Percentiles rank a stretch among this genome's conserved stretches.
These are phyloP conservation scores for Enoplosus armatus DNA, from an alignment of 2,797 vertebrate species.

Conservation along the genomic window DNA sequence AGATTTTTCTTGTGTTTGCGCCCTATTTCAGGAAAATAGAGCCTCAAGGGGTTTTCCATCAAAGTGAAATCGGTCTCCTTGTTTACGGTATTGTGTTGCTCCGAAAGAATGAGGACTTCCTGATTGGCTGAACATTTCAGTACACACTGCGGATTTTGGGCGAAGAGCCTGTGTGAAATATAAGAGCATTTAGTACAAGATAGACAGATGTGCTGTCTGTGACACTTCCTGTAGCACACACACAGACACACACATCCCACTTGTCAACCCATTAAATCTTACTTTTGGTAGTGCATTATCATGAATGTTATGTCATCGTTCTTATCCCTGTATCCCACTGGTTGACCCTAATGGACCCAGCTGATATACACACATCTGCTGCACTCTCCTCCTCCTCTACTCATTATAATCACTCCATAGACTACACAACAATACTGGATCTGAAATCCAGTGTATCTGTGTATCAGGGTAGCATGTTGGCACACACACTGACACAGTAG, in stretches of 20 bases:
- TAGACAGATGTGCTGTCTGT: constrained; percentile 64
- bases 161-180: constrained; percentile 16
- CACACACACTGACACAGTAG: constrained; percentile 46
- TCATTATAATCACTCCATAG: constrained; percentile 55
- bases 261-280: constrained; percentile 62
- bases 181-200: constrained; percentile 36
- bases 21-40: neutral
- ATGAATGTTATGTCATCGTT: constrained; percentile 72
- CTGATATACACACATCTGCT: constrained; percentile 64
- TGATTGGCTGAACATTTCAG: constrained; percentile 12
- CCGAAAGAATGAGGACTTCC: neutral
- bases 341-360: constrained; percentile 50
- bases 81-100: neutral
- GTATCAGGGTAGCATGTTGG: constrained; percentile 9
- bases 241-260: constrained; percentile 16
- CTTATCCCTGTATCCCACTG: constrained; percentile 57
- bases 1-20: neutral
- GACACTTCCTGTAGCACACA: constrained; percentile 18
- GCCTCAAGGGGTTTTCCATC: neutral
- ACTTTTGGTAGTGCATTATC: constrained; percentile 65
- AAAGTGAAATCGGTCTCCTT: constrained; percentile 1
- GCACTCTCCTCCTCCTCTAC: constrained; percentile 28
- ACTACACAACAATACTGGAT: constrained; percentile 52
- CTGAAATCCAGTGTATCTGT: constrained; percentile 22
- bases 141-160: neutral